These are phyloP conservation scores for Parotocinclus haroldoi DNA, from an alignment of 2,797 vertebrate species.

Conservation along the genomic window DNA sequence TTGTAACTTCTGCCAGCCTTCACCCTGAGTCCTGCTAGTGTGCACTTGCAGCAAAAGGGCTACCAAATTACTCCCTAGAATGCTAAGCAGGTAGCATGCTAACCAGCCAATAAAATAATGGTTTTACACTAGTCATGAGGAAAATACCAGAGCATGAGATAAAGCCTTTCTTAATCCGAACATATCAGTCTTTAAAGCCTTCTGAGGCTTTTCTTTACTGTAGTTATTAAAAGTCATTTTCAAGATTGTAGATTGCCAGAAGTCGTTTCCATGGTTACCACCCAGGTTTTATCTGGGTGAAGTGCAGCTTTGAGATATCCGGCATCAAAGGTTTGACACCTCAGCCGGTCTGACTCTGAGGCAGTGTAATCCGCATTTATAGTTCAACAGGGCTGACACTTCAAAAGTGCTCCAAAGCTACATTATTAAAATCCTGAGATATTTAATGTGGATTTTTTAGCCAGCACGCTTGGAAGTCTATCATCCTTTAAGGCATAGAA, in stretches of 20 bases:
- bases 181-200: not conserved
- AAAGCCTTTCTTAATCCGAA: not conserved
- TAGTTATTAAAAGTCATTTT: not conserved
- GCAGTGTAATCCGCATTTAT: conserved; percentile 2
- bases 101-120: too few species aligned
- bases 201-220: not conserved
- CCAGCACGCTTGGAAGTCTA: not conserved
- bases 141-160: too few species aligned
- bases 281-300: conserved; percentile 2
- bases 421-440: not conserved
- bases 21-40: too few species aligned
- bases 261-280: not conserved
- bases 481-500: not conserved
- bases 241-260: not conserved
- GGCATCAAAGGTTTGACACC: conserved; percentile 2
- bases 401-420: not conserved
- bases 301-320: not conserved
- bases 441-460: not conserved
- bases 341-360: not conserved
- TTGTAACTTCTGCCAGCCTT: too few species aligned
- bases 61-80: too few species aligned
- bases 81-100: too few species aligned
- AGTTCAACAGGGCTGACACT: conserved; percentile 1
- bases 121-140: too few species aligned
- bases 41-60: too few species aligned